phyloP scores from a whole-genome alignment of 2,888 invertebrate species.

The Parnassius glacialis region DNA sequence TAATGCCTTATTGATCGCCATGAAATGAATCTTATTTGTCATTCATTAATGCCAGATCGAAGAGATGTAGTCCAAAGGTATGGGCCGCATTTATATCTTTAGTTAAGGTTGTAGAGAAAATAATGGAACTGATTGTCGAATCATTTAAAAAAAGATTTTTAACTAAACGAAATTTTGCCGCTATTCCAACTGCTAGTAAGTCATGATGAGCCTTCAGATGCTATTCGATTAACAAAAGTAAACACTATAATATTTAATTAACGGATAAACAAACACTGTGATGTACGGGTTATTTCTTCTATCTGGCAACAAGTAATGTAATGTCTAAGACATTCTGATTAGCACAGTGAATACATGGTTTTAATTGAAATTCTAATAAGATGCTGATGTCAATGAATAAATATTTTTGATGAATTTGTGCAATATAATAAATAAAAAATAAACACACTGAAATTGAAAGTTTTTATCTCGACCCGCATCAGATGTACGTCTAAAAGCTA shows the following conservation, averaged over 20 bases:
- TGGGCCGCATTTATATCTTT: constrained; percentile 69
- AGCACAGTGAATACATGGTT: no score
- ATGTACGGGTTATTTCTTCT: no score
- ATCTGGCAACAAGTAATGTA: no score
- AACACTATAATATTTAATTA: background rate
- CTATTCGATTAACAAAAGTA: constrained; percentile 7
- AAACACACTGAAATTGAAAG: constrained; percentile 10
- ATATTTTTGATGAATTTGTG: constrained; percentile 1
- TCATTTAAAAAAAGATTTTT: constrained; percentile 22
- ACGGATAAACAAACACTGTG: background rate
- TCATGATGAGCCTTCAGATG: constrained; percentile 12
- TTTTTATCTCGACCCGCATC: constrained; percentile 15
- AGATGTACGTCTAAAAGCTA: constrained; percentile 21
- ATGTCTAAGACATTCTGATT: no score
- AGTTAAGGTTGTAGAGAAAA: constrained; percentile 14
- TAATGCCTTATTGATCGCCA: constrained; percentile 56
- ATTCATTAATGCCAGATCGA: constrained; percentile 71
- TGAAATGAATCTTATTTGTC: constrained; percentile 69
- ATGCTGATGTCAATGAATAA: background rate
- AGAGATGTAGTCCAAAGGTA: constrained; percentile 56
- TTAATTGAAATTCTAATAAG: no score
- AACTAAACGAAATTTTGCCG: constrained; percentile 26
- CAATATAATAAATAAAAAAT: background rate
- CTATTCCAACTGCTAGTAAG: constrained; percentile 7
- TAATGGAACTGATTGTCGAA: constrained; percentile 24